Conservation (phyloP, 1,140 invertebrate genomes). For the Platorchestia sp. region DNA sequence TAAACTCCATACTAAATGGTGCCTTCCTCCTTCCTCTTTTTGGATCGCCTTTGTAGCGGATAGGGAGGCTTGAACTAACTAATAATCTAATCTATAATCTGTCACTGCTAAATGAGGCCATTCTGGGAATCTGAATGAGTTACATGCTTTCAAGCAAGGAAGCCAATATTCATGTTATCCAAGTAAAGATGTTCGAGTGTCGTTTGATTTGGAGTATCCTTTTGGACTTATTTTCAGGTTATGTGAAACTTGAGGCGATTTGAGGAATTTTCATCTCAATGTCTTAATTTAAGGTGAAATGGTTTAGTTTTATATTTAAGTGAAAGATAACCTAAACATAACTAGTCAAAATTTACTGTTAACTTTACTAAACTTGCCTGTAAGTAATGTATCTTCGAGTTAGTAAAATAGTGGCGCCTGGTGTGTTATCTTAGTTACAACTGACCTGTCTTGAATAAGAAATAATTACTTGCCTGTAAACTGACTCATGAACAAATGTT, state of each 20-base stretch:
- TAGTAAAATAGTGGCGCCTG: background rate
- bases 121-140: background rate
- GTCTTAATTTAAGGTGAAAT: constrained; percentile 14
- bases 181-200: background rate
- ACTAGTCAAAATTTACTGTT: constrained; percentile 48
- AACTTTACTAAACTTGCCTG: background rate
- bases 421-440: background rate
- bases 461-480: too few relatives aligned
- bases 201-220: background rate
- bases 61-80: too few relatives aligned
- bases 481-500: too few relatives aligned
- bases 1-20: too few relatives aligned
- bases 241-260: background rate
- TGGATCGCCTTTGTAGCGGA: too few relatives aligned
- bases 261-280: background rate
- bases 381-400: constrained; percentile 14
- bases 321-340: constrained; percentile 33
- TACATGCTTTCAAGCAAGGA: background rate
- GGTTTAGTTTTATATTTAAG: constrained; percentile 30
- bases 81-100: too few relatives aligned
- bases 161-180: background rate
- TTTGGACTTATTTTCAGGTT: background rate
- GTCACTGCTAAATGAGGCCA: background rate
- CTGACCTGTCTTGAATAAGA: background rate
- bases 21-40: too few relatives aligned